A percentile compares a stretch with the other conserved stretches of the same genome.
Conservation (phyloP, 2,113 vertebrate genomes). For the Xiphias gladius region DNA sequence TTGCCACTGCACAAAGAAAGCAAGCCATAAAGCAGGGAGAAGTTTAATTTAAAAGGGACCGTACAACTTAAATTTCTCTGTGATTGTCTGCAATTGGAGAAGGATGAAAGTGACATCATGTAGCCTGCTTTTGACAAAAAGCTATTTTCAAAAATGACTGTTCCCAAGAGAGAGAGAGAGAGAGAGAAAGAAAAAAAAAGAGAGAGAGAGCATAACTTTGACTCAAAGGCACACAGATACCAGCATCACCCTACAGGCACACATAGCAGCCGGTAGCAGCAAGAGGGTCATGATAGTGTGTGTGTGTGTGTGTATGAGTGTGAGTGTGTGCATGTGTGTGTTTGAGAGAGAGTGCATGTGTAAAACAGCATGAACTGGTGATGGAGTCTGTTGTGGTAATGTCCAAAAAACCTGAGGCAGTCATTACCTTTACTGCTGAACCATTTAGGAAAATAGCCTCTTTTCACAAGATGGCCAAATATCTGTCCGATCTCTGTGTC, state of each 20-base stretch:
- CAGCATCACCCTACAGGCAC: conserved; percentile 39
- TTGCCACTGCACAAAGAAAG: neutral
- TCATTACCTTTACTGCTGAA: conserved; percentile 71
- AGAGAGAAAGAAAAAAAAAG: neutral
- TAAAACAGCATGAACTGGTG: conserved; percentile 58
- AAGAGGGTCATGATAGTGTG: conserved; percentile 54
- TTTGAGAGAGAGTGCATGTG: conserved; percentile 16
- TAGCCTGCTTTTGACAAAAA: conserved; percentile 4
- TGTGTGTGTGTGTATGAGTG: conserved; percentile 18
- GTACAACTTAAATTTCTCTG: neutral
- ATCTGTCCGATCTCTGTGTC: conserved; percentile 41
- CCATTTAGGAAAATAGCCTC: conserved; percentile 74
- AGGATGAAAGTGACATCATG: conserved; percentile 4
- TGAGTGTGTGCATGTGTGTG: conserved; percentile 24
- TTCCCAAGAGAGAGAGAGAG: neutral
- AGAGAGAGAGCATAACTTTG: neutral
- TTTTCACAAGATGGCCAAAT: conserved; percentile 62
- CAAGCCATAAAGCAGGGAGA: neutral
- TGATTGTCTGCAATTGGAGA: conserved; percentile 14
- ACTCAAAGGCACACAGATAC: conserved; percentile 37
- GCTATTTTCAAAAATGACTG: conserved; percentile 22
- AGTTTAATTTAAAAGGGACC: neutral
- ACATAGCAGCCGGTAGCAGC: conserved; percentile 57
- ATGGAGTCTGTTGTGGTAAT: conserved; percentile 59
- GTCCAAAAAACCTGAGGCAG: conserved; percentile 66